phyloP scores from a whole-genome alignment of 2,888 invertebrate species.

The Aproaerema taeniolella region DNA sequence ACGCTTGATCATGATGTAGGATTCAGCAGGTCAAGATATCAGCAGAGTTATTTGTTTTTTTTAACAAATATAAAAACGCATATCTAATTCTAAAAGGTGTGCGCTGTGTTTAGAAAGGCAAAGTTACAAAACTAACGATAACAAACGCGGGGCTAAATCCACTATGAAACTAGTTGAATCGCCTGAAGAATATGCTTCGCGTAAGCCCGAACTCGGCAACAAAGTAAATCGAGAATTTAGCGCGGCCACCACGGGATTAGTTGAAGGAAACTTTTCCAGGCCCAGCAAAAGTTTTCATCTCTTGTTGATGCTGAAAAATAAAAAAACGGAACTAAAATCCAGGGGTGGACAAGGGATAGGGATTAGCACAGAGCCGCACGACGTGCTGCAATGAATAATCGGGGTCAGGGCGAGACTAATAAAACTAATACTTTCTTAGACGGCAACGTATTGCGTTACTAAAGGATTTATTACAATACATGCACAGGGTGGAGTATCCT shows the following conservation, averaged over 20 bases:
- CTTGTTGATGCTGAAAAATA: conserved; percentile 59
- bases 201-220: conserved; percentile 57
- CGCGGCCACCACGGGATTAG: conserved; percentile 62
- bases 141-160: conserved; percentile 56
- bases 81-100: no score
- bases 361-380: conserved; percentile 37
- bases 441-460: conserved; percentile 25
- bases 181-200: conserved; percentile 65
- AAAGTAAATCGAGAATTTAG: conserved; percentile 70
- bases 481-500: no score
- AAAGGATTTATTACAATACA: no score
- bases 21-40: no score
- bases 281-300: conserved; percentile 62
- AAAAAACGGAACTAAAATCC: conserved; percentile 42
- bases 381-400: conserved; percentile 48
- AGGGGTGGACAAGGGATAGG: conserved; percentile 29
- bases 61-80: no score
- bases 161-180: conserved; percentile 49
- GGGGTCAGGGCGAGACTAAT: conserved; percentile 35
- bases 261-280: conserved; percentile 52
- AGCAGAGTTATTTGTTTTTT: no score
- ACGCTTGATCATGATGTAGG: no score
- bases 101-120: no score
- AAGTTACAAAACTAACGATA: conserved; percentile 55
- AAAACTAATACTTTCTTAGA: conserved; percentile 41